Percentiles rank a stretch among this genome's conserved stretches.
Evolutionary conservation across 2,113 vertebrate genomes (phyloP).

Genomic region (Mellivora capensis): DNA sequence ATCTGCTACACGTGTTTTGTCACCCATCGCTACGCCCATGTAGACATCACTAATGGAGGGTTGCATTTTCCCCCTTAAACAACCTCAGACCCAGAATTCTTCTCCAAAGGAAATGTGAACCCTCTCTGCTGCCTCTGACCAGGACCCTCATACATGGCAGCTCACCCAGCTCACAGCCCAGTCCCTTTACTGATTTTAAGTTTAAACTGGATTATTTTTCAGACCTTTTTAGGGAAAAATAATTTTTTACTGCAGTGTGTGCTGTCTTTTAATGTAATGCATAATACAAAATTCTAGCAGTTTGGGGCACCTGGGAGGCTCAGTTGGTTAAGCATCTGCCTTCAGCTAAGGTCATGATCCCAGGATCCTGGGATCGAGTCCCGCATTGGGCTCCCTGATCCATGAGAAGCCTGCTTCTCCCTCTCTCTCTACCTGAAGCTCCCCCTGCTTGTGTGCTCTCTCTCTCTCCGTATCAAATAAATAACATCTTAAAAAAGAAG

Average conservation of each 20-base stretch:
- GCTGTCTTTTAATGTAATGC: background rate
- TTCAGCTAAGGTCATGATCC: too few relatives aligned
- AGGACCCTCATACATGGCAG: fast-evolving
- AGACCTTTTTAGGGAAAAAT: background rate
- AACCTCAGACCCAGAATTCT: background rate
- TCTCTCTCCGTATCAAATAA: too few relatives aligned
- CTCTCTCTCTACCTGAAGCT: too few relatives aligned
- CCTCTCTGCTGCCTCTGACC: background rate
- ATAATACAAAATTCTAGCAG: background rate
- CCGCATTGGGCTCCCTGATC: too few relatives aligned
- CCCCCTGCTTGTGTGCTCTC: too few relatives aligned
- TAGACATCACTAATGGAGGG: background rate
- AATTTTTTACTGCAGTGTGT: background rate
- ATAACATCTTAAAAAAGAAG: too few relatives aligned
- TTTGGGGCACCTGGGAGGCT: background rate
- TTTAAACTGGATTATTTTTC: background rate
- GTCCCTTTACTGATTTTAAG: background rate
- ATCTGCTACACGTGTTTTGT: background rate
- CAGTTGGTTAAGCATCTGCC: too few relatives aligned
- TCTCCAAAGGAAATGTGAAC: background rate
- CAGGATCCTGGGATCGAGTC: too few relatives aligned
- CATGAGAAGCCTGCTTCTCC: too few relatives aligned
- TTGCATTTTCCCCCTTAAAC: background rate
- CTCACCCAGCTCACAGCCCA: background rate
- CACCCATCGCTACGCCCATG: background rate